Base-by-base conservation (phyloP, 2,888 invertebrate genomes). In the Xestia sexstrigata region DNA sequence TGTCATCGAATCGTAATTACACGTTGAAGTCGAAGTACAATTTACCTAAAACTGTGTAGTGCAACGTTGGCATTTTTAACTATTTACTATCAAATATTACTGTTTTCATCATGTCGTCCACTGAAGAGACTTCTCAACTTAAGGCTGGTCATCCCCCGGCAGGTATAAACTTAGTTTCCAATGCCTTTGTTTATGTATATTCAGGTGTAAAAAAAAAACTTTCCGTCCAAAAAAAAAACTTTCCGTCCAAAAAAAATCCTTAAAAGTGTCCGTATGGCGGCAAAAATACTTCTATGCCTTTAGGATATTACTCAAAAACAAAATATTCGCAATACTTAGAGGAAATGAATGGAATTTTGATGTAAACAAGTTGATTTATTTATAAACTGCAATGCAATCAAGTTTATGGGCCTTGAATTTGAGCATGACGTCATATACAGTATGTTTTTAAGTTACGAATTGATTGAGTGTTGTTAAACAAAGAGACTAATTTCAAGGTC, bases 131-230 rank as follows among this genome's bases (percentile, higher is more conserved):
- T 86, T 93, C 97, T 76, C 98, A 98, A 94, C 97, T 98, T 60
- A 98, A 98, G 93, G 99, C 98, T 85, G 99, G 99, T 77, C 99
- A 99, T 95, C 98, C 98, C 87, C 99, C 99, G 90, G 99, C 99
- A 97, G 98, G 99, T 99, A 97, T 83, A 97, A 74, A 85, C 83
- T 79, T 70, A 76, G n/a, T 83, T 74, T 77, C 45, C 9, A n/a
- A 70, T 66, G 26, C 58, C 88, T 85, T 82, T 82, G 82, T 86
- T 79, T 87, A 83, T 72, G 23, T 87, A 26, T 58, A 74, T 26
- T 58, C 58, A 55, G 71, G 42, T 39, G 26, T 58, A 42, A 45
- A 49, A 65, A 42, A 73, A 62, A 73, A 62, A 39, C 8, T 17
- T 47, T 17, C 15, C 5, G 5, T 39, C 0, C 7, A 7, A 39